phyloP scores from a whole-genome alignment of 2,888 invertebrate genomes.

The Rhagonycha lutea region DNA sequence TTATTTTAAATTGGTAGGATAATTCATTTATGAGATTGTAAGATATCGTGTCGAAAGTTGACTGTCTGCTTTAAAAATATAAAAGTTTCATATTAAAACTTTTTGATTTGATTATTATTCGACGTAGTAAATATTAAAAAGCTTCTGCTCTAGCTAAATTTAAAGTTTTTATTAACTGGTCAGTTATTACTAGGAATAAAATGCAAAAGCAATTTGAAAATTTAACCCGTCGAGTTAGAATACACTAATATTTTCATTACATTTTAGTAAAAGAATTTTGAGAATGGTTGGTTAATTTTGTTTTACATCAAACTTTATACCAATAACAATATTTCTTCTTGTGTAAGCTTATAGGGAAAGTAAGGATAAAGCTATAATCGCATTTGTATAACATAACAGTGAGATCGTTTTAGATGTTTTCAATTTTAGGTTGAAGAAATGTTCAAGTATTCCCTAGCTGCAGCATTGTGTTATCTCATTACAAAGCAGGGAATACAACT shows the following conservation, averaged over 20 bases:
- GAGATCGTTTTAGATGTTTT: slow-evolving; percentile 29
- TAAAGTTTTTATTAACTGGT: not conserved
- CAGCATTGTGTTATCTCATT: slow-evolving; percentile 38
- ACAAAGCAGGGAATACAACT: slow-evolving; percentile 37
- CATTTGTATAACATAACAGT: slow-evolving; percentile 17
- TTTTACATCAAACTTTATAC: not conserved
- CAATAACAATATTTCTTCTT: not conserved
- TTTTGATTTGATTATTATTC: not conserved
- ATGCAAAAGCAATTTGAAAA: too few species aligned
- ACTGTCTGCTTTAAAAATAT: not conserved
- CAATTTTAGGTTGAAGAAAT: slow-evolving; percentile 35
- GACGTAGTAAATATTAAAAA: not conserved
- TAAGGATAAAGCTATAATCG: slow-evolving; percentile 12
- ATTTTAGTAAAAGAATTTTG: not conserved
- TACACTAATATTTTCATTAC: not conserved
- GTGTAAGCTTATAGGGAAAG: slow-evolving; percentile 4
- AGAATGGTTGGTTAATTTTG: not conserved
- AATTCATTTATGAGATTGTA: not conserved
- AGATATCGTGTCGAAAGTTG: not conserved
- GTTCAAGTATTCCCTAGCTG: slow-evolving; percentile 36
- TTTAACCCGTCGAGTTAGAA: not conserved
- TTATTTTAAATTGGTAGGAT: not conserved
- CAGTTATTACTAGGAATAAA: not conserved
- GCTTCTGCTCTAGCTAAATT: not conserved
- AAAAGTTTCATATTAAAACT: not conserved